A percentile compares a stretch with the other conserved stretches of the same genome.
phyloP scores from a whole-genome alignment of 2,113 vertebrate species.

The Geococcyx californianus region DNA sequence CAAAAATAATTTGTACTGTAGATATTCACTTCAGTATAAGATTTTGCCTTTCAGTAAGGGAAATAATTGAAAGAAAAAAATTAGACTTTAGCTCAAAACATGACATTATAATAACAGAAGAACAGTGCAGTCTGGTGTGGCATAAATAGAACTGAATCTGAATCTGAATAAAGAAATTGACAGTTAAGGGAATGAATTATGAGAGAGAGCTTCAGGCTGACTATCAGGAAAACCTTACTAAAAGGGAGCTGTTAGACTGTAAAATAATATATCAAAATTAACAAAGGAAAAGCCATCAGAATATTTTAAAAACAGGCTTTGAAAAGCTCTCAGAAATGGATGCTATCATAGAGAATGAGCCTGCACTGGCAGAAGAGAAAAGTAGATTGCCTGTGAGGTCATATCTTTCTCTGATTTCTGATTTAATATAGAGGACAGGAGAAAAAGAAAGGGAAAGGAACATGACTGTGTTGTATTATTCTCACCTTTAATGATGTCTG shows the following conservation, averaged over 20 bases:
- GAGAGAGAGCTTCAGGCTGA: slow-evolving; percentile 54
- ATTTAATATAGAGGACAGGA: background rate
- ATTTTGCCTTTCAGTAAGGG: slow-evolving; percentile 22
- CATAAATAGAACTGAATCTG: slow-evolving; percentile 52
- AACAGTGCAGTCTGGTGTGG: background rate
- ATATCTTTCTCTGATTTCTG: slow-evolving; percentile 15
- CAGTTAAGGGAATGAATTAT: slow-evolving; percentile 66
- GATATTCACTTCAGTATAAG: background rate
- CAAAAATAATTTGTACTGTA: slow-evolving; percentile 28
- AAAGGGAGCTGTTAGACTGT: slow-evolving; percentile 40
- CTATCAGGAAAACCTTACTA: slow-evolving; percentile 37
- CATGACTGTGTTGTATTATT: slow-evolving; percentile 33
- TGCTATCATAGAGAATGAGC: background rate
- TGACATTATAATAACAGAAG: slow-evolving; percentile 31
- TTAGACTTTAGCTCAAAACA: background rate
- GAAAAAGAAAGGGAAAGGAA: slow-evolving; percentile 6
- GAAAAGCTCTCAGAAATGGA: slow-evolving; percentile 3
- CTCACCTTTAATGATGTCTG: slow-evolving; percentile 19
- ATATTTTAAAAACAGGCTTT: slow-evolving; percentile 27
- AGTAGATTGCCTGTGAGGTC: slow-evolving; percentile 26
- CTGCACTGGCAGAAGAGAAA: background rate
- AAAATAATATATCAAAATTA: slow-evolving; percentile 55
- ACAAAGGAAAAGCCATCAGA: slow-evolving; percentile 32
- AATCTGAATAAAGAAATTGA: slow-evolving; percentile 64
- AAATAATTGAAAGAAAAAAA: slow-evolving; percentile 47